Conservation (phyloP, 2,113 vertebrate species). For the Nerophis ophidion region DNA sequence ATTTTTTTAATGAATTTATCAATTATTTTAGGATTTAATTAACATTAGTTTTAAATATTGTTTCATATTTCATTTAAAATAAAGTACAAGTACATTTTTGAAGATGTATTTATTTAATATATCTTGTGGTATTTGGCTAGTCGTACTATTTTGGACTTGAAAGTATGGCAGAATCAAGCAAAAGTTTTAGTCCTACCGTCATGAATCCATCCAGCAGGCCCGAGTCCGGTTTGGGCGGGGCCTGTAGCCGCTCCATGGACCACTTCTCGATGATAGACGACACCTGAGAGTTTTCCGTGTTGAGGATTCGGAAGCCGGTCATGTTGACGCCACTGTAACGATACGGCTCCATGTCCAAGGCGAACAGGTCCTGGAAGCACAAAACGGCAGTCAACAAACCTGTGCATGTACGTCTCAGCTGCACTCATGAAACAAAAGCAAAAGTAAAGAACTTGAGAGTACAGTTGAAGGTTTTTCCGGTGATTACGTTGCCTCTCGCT, state of each 20-base stretch:
- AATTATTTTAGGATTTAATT: too few species aligned
- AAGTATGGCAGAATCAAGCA: neutral
- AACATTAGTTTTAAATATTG: too few species aligned
- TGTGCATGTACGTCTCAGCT: too few species aligned
- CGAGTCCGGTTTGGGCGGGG: conserved; percentile 94
- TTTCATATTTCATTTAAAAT: too few species aligned
- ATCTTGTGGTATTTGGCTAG: too few species aligned
- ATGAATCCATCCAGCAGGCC: conserved; percentile 99
- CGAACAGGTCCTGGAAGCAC: conserved; percentile 84
- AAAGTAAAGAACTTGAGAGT: conserved; percentile 16
- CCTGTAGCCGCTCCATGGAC: conserved; percentile 96
- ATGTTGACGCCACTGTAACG: conserved; percentile 96
- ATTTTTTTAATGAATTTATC: too few species aligned
- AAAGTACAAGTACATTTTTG: too few species aligned
- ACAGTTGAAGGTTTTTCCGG: conserved; percentile 34
- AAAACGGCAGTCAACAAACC: neutral
- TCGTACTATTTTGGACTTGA: too few species aligned
- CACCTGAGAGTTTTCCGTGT: conserved; percentile 93
- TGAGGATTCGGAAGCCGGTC: conserved; percentile 95
- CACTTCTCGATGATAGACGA: conserved; percentile 97
- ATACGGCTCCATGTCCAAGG: conserved; percentile 96
- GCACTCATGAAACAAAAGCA: neutral
- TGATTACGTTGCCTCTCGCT: conserved; percentile 37
- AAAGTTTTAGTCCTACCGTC: conserved; percentile 77
- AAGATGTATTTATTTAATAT: too few species aligned